Percentiles rank a stretch among this genome's conserved stretches.
phyloP scores from a whole-genome alignment of 2,888 invertebrate genomes.

The Ametastegia equiseti region DNA sequence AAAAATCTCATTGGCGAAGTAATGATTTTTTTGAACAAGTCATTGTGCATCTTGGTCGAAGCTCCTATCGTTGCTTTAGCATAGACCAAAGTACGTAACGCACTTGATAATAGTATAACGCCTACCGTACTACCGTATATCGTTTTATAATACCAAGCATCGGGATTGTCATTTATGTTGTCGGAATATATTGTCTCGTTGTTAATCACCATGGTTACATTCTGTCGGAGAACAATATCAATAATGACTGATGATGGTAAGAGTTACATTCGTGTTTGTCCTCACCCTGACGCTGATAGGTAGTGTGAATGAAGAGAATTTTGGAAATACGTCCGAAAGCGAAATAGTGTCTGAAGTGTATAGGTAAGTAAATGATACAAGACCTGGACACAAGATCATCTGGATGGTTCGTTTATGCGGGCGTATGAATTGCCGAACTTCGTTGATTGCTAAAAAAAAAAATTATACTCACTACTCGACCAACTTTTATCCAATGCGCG shows the following conservation, averaged over 20 bases:
- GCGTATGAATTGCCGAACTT: not conserved
- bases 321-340: not conserved
- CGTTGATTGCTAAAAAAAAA: not conserved
- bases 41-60: constrained; percentile 78
- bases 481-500: constrained; percentile 77
- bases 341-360: not conserved
- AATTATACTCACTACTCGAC: constrained; percentile 71
- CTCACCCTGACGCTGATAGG: not conserved
- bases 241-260: not conserved
- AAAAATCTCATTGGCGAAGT: constrained; percentile 77
- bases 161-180: constrained; percentile 77
- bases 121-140: constrained; percentile 78
- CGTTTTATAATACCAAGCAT: constrained; percentile 76
- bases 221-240: constrained; percentile 56
- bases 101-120: constrained; percentile 77
- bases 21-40: constrained; percentile 77
- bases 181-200: constrained; percentile 63
- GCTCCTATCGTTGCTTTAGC: constrained; percentile 78
- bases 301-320: not conserved
- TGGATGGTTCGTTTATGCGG: too few species aligned
- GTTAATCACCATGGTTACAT: constrained; percentile 55
- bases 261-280: not conserved
- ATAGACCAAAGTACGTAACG: constrained; percentile 78
- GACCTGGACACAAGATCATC: not conserved
- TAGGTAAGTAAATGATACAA: not conserved